phyloP scores from a whole-genome alignment of 1,140 invertebrate genomes.

The Apis mellifera region Amel_HAv3.1 CM009944.2:6078501-6079000 shows the following conservation, averaged over 20 bases:
- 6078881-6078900: constrained; percentile 20
- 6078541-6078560: too few relatives aligned
- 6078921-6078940: background rate
- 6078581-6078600: too few relatives aligned
- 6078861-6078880: constrained; percentile 31
- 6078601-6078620: background rate
- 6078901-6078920: constrained; percentile 8
- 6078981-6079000: background rate
- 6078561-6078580: too few relatives aligned
- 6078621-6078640: background rate
- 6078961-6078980: constrained; percentile 1
- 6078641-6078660: background rate
- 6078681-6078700: constrained; percentile 61
- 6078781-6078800: constrained; percentile 63
- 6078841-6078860: constrained; percentile 39
- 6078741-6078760: constrained; percentile 59
- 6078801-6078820: constrained; percentile 60
- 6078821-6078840: constrained; percentile 48
- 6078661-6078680: constrained; percentile 1
- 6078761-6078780: constrained; percentile 65
- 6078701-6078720: constrained; percentile 66
- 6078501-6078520: too few relatives aligned
- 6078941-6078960: background rate
- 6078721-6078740: constrained; percentile 68
- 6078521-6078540: too few relatives aligned